Percentiles rank a stretch among this genome's conserved stretches.
Conservation (phyloP, 2,888 invertebrate species). For the Apeira syringaria region DNA sequence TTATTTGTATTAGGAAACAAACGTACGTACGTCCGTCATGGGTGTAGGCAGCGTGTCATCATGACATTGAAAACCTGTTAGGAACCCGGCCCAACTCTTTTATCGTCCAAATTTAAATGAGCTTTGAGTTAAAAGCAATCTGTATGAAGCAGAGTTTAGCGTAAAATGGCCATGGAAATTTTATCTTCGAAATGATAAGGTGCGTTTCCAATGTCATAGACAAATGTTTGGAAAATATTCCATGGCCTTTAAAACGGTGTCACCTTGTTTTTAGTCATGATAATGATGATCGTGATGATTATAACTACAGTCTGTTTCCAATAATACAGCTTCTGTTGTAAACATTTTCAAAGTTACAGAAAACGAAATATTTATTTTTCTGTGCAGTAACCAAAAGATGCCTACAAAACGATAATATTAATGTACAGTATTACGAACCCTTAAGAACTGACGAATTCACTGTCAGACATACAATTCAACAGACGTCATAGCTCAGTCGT, state of each 20-base stretch:
- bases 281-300: conserved; percentile 9
- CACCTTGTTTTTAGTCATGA: conserved; percentile 6
- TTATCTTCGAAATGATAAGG: conserved; percentile 10
- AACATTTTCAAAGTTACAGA: too few species aligned
- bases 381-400: too few species aligned
- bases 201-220: conserved; percentile 17
- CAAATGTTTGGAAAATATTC: conserved; percentile 16
- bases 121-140: neutral
- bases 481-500: too few species aligned
- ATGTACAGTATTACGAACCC: too few species aligned
- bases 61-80: conserved; percentile 49
- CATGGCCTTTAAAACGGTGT: conserved; percentile 4
- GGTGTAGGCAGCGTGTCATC: conserved; percentile 29
- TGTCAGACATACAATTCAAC: too few species aligned
- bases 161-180: conserved; percentile 8
- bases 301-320: too few species aligned
- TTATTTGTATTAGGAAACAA: conserved; percentile 29
- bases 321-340: too few species aligned
- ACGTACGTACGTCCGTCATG: conserved; percentile 17
- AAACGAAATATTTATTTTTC: too few species aligned
- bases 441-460: too few species aligned
- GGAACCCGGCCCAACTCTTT: conserved; percentile 22
- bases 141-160: conserved; percentile 8
- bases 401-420: too few species aligned
- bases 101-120: conserved; percentile 14